phyloP scores from a whole-genome alignment of 1,140 invertebrate species.

The Zaprionus davidi region DNA sequence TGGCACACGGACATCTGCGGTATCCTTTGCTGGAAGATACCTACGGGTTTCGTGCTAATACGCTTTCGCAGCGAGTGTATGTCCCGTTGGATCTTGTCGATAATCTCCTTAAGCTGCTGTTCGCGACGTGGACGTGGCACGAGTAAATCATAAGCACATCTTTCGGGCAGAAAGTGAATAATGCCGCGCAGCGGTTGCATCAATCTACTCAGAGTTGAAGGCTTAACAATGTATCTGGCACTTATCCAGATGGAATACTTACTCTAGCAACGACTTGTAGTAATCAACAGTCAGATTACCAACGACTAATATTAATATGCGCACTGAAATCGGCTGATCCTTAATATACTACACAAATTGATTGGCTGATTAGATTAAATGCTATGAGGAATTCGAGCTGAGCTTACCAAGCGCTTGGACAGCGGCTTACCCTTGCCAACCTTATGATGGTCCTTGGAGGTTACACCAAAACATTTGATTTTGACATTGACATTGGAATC shows the following conservation, averaged over 20 bases:
- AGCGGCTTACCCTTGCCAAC: constrained; percentile 53
- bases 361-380: background rate
- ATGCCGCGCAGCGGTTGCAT: constrained; percentile 57
- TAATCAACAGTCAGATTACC: constrained; percentile 50
- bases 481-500: constrained; percentile 32
- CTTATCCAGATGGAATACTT: background rate
- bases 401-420: constrained; percentile 50
- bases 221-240: background rate
- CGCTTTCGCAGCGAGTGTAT: constrained; percentile 55
- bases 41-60: constrained; percentile 46
- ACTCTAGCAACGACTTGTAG: constrained; percentile 51
- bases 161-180: constrained; percentile 68
- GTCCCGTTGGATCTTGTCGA: constrained; percentile 56
- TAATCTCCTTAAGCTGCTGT: constrained; percentile 35
- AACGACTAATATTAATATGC: constrained; percentile 57
- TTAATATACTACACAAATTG: constrained; percentile 54
- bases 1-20: constrained; percentile 73
- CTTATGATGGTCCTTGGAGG: constrained; percentile 57
- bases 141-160: constrained; percentile 62
- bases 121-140: constrained; percentile 66
- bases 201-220: constrained; percentile 1
- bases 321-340: constrained; percentile 41
- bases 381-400: background rate
- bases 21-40: constrained; percentile 67
- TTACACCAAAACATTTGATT: constrained; percentile 44